Conservation (phyloP, 1,140 invertebrate genomes). For the Anastatus disparis region DNA sequence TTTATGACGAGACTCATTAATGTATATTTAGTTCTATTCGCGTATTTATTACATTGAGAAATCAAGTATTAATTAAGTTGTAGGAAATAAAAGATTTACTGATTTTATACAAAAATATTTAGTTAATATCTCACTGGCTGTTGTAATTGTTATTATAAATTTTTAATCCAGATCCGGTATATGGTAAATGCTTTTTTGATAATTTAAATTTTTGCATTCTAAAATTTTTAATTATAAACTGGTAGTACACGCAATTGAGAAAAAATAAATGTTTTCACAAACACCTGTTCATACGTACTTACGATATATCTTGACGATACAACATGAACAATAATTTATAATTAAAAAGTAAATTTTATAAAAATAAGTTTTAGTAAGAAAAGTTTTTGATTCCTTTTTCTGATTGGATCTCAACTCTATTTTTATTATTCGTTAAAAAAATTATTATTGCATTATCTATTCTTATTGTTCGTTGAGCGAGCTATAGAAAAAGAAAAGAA, state of each 20-base stretch:
- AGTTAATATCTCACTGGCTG: background rate
- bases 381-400: slow-evolving; percentile 15
- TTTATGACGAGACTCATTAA: slow-evolving; percentile 14
- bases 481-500: background rate
- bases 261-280: slow-evolving; percentile 19
- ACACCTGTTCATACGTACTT: slow-evolving; percentile 22
- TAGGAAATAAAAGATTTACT: slow-evolving; percentile 7
- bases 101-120: slow-evolving; percentile 8
- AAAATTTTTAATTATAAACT: background rate
- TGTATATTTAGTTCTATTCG: slow-evolving; percentile 16
- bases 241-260: slow-evolving; percentile 7
- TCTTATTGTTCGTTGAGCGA: slow-evolving; percentile 20
- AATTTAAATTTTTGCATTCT: background rate
- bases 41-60: slow-evolving; percentile 35
- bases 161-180: slow-evolving; percentile 9
- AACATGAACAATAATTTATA: background rate
- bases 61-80: slow-evolving; percentile 13
- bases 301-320: background rate
- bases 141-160: slow-evolving; percentile 8
- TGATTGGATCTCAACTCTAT: slow-evolving; percentile 13
- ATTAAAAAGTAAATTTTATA: slow-evolving; percentile 25
- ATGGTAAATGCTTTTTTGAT: slow-evolving; percentile 9
- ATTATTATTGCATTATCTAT: slow-evolving; percentile 17
- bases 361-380: background rate
- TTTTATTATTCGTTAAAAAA: slow-evolving; percentile 22